phyloP scores from a whole-genome alignment of 2,113 vertebrate genomes.

The Rostratula benghalensis region DNA sequence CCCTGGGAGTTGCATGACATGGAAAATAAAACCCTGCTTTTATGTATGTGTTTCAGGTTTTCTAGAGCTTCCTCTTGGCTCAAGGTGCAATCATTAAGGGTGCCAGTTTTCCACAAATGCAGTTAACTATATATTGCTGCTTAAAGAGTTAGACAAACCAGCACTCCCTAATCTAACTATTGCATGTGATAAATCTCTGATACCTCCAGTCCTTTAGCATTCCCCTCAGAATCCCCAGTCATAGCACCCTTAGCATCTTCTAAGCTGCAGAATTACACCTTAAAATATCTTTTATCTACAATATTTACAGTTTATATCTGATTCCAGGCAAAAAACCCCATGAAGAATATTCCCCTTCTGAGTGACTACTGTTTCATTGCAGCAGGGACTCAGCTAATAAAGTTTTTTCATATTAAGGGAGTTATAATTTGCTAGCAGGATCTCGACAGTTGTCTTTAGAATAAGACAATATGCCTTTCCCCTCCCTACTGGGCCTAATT shows the following conservation, averaged over 20 bases:
- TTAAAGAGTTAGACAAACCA: background rate
- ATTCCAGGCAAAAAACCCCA: background rate
- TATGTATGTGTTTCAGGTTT: background rate
- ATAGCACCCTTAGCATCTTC: background rate
- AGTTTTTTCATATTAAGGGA: constrained; percentile 63
- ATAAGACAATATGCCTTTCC: constrained; percentile 69
- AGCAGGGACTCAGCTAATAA: constrained; percentile 35
- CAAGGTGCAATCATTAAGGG: background rate
- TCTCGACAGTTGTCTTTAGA: constrained; percentile 62
- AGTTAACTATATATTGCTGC: background rate
- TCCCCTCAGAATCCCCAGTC: background rate
- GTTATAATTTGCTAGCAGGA: constrained; percentile 65
- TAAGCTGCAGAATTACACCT: background rate
- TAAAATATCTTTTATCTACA: background rate
- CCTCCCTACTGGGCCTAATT: constrained; percentile 72
- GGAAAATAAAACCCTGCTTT: background rate
- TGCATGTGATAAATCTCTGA: background rate
- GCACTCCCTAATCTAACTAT: background rate
- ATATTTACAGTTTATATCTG: background rate
- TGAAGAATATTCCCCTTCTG: background rate
- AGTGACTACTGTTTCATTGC: background rate
- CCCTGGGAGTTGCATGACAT: fast-evolving
- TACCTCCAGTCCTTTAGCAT: no score
- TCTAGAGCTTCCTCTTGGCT: background rate
- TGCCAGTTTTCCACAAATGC: background rate